Evolutionary conservation across 2,888 invertebrate genomes (phyloP).

Genomic region (Caenorhabditis sp.): DNA sequence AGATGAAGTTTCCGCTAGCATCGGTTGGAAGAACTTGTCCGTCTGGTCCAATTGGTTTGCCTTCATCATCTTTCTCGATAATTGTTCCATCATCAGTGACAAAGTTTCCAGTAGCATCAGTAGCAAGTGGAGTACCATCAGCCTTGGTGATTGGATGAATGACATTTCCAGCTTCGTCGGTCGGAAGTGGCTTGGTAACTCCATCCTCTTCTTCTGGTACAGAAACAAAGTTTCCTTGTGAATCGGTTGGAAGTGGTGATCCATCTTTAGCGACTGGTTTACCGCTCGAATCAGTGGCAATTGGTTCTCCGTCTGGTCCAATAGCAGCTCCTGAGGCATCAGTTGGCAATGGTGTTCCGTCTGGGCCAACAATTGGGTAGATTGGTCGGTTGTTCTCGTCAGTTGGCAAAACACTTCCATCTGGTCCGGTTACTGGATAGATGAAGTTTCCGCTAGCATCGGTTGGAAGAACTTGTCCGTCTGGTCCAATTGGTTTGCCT

Average conservation of each 20-base stretch:
- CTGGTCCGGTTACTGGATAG: conserved; percentile 21
- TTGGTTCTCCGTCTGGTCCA: conserved; percentile 38
- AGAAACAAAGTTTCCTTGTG: conserved; percentile 29
- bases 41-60: conserved; percentile 21
- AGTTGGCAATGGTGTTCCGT: conserved; percentile 41
- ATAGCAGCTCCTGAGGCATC: conserved; percentile 35
- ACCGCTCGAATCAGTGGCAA: conserved; percentile 52
- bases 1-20: conserved; percentile 19
- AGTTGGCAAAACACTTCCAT: conserved; percentile 24
- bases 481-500: conserved; percentile 43
- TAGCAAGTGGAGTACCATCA: conserved; percentile 26
- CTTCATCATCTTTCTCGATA: conserved; percentile 10
- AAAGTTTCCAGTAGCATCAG: conserved; percentile 27
- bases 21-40: conserved; percentile 30
- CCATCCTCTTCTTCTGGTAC: conserved; percentile 32
- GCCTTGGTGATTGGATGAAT: conserved; percentile 9
- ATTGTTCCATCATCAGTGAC: conserved; percentile 6
- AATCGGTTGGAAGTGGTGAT: conserved; percentile 37
- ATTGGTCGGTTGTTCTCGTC: conserved; percentile 32
- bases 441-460: conserved; percentile 35
- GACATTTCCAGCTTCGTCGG: conserved; percentile 37
- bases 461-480: conserved; percentile 48
- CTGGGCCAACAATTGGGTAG: conserved; percentile 39
- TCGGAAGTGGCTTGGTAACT: conserved; percentile 26
- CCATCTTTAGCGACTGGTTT: conserved; percentile 42